Base-by-base conservation (phyloP, 1,140 invertebrate species). In the Drosophila kurseongensis region DNA sequence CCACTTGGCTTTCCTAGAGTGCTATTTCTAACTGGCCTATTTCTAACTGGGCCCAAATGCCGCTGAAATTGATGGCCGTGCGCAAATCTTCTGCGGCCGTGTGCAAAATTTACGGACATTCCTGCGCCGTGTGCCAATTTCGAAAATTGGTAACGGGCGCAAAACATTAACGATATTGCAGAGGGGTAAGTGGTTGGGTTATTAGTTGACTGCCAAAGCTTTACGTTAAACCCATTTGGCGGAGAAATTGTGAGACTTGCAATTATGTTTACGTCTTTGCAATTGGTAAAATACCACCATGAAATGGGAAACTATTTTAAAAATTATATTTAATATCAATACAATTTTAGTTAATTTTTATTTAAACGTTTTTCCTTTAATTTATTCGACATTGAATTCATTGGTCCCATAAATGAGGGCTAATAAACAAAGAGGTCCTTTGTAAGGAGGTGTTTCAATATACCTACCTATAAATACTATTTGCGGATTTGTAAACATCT, bases 101-200 rank as follows among this genome's bases (percentile, higher is more conserved):
- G 84, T 84, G 84, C 84, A 89, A 89, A 89, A 78, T 23, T 69
- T 84, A 89, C 73, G 72, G 73, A 60, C 67, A 79, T 89, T 82
- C 73, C 51, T 78, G 14, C 42, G 54, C 23, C 80, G 80, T 84
- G 80, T 69, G 85, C 80, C 73, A 63, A 89, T 35, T 78, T 89
- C 60, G 76, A 88, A 89, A 12, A 45, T 52, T 71, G 61, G 84
- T 55, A 59, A 27, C 61, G 84, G n/a, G 84, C 55, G 84, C 84
- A 89, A 58, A 42, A 42, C n/a, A 60, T 48, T 54, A 84, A 76
- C 62, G 57, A 60, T 80, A 76, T 84, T 84, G 56, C 45, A 47
- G 23, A 61, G 76, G 48, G 66, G 66, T 48, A 62, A 73, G 55
- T 58, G 83, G 84, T 89, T 79, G 2, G 35, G 67, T 69, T 51